Conservation (phyloP, 2,797 vertebrate species). For the Pangasius larnaudii region DNA sequence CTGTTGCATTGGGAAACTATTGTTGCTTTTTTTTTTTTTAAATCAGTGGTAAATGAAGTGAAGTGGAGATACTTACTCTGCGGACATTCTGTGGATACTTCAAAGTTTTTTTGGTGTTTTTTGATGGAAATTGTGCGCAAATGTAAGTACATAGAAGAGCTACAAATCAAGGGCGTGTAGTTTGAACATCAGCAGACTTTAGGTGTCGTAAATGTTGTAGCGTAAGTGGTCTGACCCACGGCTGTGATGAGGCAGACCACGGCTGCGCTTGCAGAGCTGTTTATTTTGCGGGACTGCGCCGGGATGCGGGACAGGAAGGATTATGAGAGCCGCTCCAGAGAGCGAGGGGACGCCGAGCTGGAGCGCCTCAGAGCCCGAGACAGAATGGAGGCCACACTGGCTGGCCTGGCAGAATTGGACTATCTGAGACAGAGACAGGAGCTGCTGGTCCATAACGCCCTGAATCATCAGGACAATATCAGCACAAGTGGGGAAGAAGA, state of each 20-base stretch:
- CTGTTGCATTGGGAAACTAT: not conserved
- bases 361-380: slow-evolving; percentile 77
- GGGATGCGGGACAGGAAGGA: slow-evolving; percentile 63
- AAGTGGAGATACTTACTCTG: slow-evolving; percentile 6
- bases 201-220: slow-evolving; percentile 15
- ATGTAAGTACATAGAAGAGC: slow-evolving; percentile 36
- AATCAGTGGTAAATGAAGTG: not conserved
- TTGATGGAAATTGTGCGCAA: slow-evolving; percentile 22
- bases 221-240: not conserved
- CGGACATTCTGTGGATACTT: slow-evolving; percentile 7
- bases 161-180: not conserved
- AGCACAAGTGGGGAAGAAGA: slow-evolving; percentile 66
- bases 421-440: slow-evolving; percentile 85
- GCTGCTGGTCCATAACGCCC: slow-evolving; percentile 79
- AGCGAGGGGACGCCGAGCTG: slow-evolving; percentile 57
- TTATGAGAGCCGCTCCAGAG: slow-evolving; percentile 60
- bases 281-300: slow-evolving; percentile 55
- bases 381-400: slow-evolving; percentile 85
- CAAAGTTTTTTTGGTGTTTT: not conserved
- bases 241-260: slow-evolving; percentile 58
- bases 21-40: not conserved
- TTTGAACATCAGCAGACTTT: slow-evolving; percentile 9
- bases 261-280: slow-evolving; percentile 54
- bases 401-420: slow-evolving; percentile 88
- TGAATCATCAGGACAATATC: slow-evolving; percentile 63